Conservation (phyloP, 2,113 vertebrate genomes). For the Pedionomus torquatus region DNA sequence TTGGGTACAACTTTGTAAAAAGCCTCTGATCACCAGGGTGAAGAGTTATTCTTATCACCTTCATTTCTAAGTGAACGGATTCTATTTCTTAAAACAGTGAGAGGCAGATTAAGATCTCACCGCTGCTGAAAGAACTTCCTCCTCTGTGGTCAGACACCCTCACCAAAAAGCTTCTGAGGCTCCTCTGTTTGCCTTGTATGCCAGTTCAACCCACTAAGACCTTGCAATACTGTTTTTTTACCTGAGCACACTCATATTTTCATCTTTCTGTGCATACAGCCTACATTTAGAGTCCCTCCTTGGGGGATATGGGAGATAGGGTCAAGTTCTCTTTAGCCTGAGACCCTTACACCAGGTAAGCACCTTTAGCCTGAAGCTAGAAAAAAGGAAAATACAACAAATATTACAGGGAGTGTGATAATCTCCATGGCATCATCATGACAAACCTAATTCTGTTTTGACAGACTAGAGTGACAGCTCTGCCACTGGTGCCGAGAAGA, state of each 20-base stretch:
- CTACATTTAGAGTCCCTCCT: background rate
- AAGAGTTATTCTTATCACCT: background rate
- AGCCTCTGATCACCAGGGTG: background rate
- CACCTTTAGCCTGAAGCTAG: background rate
- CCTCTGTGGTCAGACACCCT: background rate
- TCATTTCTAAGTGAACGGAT: background rate
- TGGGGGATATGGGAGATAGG: background rate
- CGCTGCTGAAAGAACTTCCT: background rate
- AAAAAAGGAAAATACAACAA: background rate
- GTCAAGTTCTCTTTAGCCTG: background rate
- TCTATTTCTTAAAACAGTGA: background rate
- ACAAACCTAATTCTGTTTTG: conserved; percentile 28
- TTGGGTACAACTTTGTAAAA: background rate
- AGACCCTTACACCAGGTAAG: background rate
- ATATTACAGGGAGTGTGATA: background rate
- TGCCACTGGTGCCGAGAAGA: background rate
- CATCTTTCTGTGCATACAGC: background rate
- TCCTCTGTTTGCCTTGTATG: background rate
- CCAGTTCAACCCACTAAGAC: background rate
- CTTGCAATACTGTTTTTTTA: background rate
- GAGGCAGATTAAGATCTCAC: background rate
- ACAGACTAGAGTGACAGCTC: conserved; percentile 5
- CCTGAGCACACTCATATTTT: background rate
- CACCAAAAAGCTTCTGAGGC: background rate
- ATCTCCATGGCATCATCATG: background rate